A percentile compares a stretch with the other conserved stretches of the same genome.
Evolutionary conservation across 1,140 invertebrate species (phyloP).

Genomic region (silkworm (Bombyx mori)): DNA sequence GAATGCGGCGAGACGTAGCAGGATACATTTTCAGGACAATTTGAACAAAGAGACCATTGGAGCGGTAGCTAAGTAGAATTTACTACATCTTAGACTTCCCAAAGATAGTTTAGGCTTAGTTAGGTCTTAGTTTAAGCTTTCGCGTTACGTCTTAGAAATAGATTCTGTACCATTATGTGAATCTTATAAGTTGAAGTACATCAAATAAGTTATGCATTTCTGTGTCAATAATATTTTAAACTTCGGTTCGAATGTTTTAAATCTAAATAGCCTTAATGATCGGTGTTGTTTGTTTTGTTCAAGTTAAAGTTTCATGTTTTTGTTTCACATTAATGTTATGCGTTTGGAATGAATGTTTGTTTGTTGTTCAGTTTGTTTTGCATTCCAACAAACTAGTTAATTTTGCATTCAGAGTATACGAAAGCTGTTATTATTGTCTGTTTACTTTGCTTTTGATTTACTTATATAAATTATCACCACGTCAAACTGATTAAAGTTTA

Average conservation of each 20-base stretch:
- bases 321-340: constrained; percentile 30
- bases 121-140: constrained; percentile 13
- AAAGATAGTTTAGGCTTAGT: constrained; percentile 39
- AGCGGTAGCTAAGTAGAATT: constrained; percentile 1
- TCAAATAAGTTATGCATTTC: not conserved
- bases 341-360: constrained; percentile 19
- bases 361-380: constrained; percentile 20
- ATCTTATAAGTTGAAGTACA: not conserved
- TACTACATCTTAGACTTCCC: constrained; percentile 27
- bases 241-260: constrained; percentile 11
- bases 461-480: too few relatives aligned
- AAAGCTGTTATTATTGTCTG: too few relatives aligned
- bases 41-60: too few relatives aligned
- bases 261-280: constrained; percentile 54
- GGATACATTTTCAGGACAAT: too few relatives aligned
- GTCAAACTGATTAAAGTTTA: too few relatives aligned
- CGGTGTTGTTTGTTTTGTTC: constrained; percentile 48
- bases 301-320: constrained; percentile 32
- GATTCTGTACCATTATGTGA: constrained; percentile 1
- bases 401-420: constrained; percentile 5
- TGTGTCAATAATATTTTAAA: not conserved
- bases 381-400: constrained; percentile 10
- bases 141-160: not conserved
- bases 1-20: too few relatives aligned
- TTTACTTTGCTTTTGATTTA: too few relatives aligned